These are phyloP conservation scores for Actias luna DNA, from an alignment of 2,888 invertebrate species.

Conservation along the genomic window DNA sequence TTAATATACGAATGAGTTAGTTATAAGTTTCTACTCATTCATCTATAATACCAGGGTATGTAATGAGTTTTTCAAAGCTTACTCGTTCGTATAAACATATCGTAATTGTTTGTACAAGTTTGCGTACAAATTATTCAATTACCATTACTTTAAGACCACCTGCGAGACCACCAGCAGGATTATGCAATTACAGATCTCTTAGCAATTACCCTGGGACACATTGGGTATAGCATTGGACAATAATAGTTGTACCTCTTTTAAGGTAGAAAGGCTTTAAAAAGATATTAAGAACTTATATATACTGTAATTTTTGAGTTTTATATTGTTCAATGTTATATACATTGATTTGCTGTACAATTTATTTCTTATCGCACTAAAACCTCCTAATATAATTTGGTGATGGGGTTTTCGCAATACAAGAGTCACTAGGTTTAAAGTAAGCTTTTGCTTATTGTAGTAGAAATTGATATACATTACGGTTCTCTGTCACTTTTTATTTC, in stretches of 20 bases:
- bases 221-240: neutral
- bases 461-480: no score
- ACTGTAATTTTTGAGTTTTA: no score
- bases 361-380: neutral
- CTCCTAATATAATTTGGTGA: no score
- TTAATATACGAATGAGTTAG: neutral
- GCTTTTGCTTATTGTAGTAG: neutral
- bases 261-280: neutral
- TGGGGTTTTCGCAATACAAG: neutral
- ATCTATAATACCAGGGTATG: neutral
- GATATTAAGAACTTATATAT: no score
- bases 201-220: conserved; percentile 33
- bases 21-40: neutral
- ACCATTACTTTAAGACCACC: conserved; percentile 66
- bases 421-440: no score
- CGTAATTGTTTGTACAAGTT: conserved; percentile 45
- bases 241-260: neutral
- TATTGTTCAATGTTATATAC: no score
- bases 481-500: no score
- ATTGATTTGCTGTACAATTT: no score
- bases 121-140: conserved; percentile 60
- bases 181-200: conserved; percentile 55
- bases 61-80: conserved; percentile 9
- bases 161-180: conserved; percentile 46
- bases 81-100: conserved; percentile 14